A percentile compares a stretch with the other conserved stretches of the same genome.
These are phyloP conservation scores for Aplocera efformata DNA, from an alignment of 2,888 invertebrate genomes.

Conservation along the genomic window DNA sequence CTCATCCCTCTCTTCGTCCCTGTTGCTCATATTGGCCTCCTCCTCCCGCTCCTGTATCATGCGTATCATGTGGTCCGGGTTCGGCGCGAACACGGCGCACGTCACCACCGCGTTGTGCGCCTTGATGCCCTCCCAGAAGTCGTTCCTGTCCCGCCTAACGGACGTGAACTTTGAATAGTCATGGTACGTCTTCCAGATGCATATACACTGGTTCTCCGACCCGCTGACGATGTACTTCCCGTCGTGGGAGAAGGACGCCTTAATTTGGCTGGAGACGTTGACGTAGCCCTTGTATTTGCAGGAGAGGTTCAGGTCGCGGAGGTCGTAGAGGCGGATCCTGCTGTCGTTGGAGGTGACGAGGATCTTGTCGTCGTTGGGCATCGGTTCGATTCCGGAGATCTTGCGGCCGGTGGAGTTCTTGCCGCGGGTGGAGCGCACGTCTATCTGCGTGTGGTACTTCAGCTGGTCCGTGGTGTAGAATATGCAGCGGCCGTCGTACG, in stretches of 20 bases:
- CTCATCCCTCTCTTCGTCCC: conserved; percentile 46
- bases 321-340: conserved; percentile 95
- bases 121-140: conserved; percentile 95
- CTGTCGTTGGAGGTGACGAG: conserved; percentile 99
- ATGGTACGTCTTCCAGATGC: conserved; percentile 98
- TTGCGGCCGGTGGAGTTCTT: conserved; percentile 97
- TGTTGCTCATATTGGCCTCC: conserved; percentile 44
- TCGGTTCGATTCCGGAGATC: conserved; percentile 98
- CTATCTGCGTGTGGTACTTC: conserved; percentile 98
- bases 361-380: conserved; percentile 97
- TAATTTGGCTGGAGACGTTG: conserved; percentile 97
- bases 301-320: conserved; percentile 95
- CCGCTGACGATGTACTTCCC: conserved; percentile 98
- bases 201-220: conserved; percentile 98
- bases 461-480: conserved; percentile 99
- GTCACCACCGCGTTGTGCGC: conserved; percentile 98
- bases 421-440: conserved; percentile 96
- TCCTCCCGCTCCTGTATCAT: conserved; percentile 82
- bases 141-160: conserved; percentile 94
- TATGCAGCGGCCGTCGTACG: conserved; percentile 98
- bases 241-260: conserved; percentile 98
- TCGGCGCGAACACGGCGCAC: conserved; percentile 98
- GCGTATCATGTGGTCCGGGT: conserved; percentile 93
- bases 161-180: conserved; percentile 97
- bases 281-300: conserved; percentile 96